Evolutionary conservation across 37 sponge, comb jelly and placozoan genomes (phyloP).

Genomic region (Axinella damicornis): DNA sequence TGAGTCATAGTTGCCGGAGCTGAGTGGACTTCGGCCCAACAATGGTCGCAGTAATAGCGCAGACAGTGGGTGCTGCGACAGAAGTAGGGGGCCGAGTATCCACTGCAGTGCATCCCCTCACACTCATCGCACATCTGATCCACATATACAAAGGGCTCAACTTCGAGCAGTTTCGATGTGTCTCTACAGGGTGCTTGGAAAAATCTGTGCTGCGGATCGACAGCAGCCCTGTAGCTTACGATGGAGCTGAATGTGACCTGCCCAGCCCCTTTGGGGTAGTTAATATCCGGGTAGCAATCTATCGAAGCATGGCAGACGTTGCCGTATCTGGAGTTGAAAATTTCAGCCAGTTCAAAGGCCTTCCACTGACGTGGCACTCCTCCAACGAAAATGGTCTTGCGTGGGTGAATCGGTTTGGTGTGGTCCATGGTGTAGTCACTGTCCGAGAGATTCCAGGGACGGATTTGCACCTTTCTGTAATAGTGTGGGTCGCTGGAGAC

Average conservation of each 20-base stretch:
- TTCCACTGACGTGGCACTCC: slow-evolving; percentile 97
- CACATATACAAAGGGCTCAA: slow-evolving; percentile 97
- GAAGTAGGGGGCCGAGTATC: slow-evolving; percentile 97
- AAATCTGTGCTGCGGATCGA: slow-evolving; percentile 86
- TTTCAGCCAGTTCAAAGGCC: slow-evolving; percentile 91
- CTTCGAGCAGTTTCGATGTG: slow-evolving; percentile 84
- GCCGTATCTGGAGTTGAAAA: slow-evolving; percentile 94
- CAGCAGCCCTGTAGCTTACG: slow-evolving; percentile 97
- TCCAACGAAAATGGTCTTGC: slow-evolving; percentile 99
- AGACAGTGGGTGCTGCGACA: slow-evolving; percentile 98
- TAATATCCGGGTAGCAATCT: slow-evolving; percentile 95
- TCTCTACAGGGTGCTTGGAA: slow-evolving; percentile 94
- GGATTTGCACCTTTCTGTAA: slow-evolving; percentile 93
- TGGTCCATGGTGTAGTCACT: slow-evolving; percentile 93
- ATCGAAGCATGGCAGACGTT: slow-evolving; percentile 99
- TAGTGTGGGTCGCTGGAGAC: slow-evolving; percentile 92
- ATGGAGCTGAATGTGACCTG: slow-evolving; percentile 93
- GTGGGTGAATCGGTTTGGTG: slow-evolving; percentile 88
- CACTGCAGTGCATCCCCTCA: slow-evolving; percentile 88
- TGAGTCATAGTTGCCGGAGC: slow-evolving; percentile 90
- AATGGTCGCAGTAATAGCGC: slow-evolving; percentile 97
- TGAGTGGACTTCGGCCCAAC: slow-evolving; percentile 96
- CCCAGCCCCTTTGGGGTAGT: slow-evolving; percentile 99
- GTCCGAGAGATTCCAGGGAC: slow-evolving; percentile 96
- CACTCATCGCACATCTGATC: slow-evolving; percentile 99